Percentiles rank a stretch among this genome's conserved stretches.
These are phyloP conservation scores for Strigamia crassipes DNA, from an alignment of 2,888 invertebrate genomes.

Conservation along the genomic window DNA sequence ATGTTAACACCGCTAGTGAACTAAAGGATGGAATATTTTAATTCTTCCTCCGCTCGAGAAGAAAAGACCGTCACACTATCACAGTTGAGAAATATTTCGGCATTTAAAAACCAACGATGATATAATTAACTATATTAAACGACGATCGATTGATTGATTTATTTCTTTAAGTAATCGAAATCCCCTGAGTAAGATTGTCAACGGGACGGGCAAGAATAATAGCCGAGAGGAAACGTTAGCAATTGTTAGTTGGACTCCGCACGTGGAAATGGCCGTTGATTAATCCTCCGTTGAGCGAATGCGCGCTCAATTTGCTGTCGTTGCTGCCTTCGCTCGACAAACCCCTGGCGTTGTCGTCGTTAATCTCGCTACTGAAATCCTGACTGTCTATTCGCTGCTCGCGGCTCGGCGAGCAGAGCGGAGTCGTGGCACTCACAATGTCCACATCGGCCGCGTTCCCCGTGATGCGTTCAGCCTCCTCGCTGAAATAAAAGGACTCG, in stretches of 20 bases:
- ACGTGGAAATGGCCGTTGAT: constrained; percentile 51
- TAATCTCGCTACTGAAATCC: constrained; percentile 45
- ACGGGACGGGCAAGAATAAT: too few relatives aligned
- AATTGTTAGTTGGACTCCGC: constrained; percentile 13
- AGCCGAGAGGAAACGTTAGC: not conserved
- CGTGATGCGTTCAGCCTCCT: constrained; percentile 48
- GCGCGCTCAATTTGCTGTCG: constrained; percentile 52
- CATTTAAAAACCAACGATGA: too few relatives aligned
- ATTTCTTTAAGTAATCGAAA: too few relatives aligned
- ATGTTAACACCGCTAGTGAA: too few relatives aligned
- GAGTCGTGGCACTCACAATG: constrained; percentile 50
- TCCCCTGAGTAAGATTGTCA: too few relatives aligned
- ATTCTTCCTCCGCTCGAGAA: too few relatives aligned
- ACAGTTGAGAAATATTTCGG: too few relatives aligned
- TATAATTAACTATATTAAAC: too few relatives aligned
- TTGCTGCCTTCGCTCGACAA: constrained; percentile 52
- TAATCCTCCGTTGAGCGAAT: constrained; percentile 51
- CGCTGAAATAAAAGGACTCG: constrained; percentile 69
- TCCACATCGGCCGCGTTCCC: constrained; percentile 48
- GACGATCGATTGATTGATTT: too few relatives aligned
- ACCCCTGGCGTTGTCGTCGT: constrained; percentile 38
- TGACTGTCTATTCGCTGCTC: constrained; percentile 25
- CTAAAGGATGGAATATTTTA: too few relatives aligned
- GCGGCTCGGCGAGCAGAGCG: constrained; percentile 45
- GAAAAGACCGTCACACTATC: too few relatives aligned